Base-by-base conservation (phyloP, 2,888 invertebrate species). In the Epinotia brunnichana region DNA sequence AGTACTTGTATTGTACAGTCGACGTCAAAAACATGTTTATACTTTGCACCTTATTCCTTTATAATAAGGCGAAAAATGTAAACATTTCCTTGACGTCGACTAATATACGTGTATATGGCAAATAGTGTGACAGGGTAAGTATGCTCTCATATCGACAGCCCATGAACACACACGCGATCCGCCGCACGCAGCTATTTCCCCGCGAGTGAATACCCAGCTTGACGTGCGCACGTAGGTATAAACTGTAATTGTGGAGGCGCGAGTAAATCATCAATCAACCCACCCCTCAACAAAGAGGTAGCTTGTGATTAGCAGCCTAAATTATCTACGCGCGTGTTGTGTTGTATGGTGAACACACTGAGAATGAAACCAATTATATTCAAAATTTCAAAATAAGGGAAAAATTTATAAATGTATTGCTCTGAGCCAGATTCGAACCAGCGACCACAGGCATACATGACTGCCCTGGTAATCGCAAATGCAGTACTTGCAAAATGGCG, bases 291-390 rank as follows among this genome's bases (percentile, higher is more conserved):
- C 88, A 87, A 86, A 86, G 87, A 83, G 82, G 81, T 81, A 82
- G 83, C 83, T 82, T 85, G 88, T 90, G 90, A 90, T 90, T 90
- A 90, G 88, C 85, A 81, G 73, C 80, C 81, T 83, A 85, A 86
- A 89, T 89, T 89, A 90, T 89, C 88, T 86, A 80, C 84, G 77
- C 79, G 77, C 77, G 77, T 78, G 74, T 77, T 74, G 67, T 69
- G 74, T 75, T 75, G 69, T 29, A 19, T 56, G 62, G 66, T 62
- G n/a, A n/a, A 5, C 48, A 4, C 2, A 7, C 48, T 48, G 0
- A 4, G 48, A 48, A n/a, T 35, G 9, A 35, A 9, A 7, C 35
- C 9, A 35, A 35, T 35, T 7, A 9, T 35, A 24, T 24, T n/a
- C n/a, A n/a, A n/a, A n/a, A n/a, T n/a, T n/a, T n/a, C n/a, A n/a